Evolutionary conservation across 92 coral and sea anemone species (phyloP).

Genomic region (Montipora capitata): DNA sequence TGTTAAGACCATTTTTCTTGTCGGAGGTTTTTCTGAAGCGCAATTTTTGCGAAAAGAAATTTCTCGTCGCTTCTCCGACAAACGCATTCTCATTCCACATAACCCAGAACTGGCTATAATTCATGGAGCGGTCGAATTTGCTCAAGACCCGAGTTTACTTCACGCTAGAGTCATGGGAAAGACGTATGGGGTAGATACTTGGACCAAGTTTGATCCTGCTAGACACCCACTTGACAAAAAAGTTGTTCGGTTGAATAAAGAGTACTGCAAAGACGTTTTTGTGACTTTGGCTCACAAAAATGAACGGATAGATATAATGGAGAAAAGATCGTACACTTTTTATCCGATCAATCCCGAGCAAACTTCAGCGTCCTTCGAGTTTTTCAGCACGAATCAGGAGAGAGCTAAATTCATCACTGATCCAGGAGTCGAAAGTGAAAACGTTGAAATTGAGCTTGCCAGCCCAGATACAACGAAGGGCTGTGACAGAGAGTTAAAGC

Average conservation of each 20-base stretch:
- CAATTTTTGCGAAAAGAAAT: conserved; percentile 36
- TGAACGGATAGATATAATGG: conserved; percentile 40
- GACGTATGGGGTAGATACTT: conserved; percentile 26
- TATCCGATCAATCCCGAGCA: not conserved
- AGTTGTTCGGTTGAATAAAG: not conserved
- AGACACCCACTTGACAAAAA: conserved; percentile 4
- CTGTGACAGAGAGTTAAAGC: not conserved
- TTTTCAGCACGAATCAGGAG: conserved; percentile 26
- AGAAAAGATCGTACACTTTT: conserved; percentile 2
- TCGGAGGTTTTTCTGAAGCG: conserved; percentile 66
- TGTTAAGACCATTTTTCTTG: conserved; percentile 56
- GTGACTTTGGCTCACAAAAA: not conserved
- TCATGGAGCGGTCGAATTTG: conserved; percentile 51
- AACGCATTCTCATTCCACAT: conserved; percentile 45
- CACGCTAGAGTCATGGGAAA: conserved; percentile 51
- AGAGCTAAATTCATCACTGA: conserved; percentile 23
- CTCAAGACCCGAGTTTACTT: conserved; percentile 45
- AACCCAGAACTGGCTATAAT: conserved; percentile 66
- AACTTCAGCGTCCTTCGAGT: not conserved
- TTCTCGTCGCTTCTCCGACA: conserved; percentile 12
- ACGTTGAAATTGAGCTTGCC: conserved; percentile 8
- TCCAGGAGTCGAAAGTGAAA: conserved; percentile 26
- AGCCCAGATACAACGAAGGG: conserved; percentile 59
- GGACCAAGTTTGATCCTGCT: not conserved
- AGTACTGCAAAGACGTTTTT: conserved; percentile 33